A percentile compares a stretch with the other conserved stretches of the same genome.
phyloP scores from a whole-genome alignment of 2,888 invertebrate genomes.

The Ditylenchus weischeri region DNA sequence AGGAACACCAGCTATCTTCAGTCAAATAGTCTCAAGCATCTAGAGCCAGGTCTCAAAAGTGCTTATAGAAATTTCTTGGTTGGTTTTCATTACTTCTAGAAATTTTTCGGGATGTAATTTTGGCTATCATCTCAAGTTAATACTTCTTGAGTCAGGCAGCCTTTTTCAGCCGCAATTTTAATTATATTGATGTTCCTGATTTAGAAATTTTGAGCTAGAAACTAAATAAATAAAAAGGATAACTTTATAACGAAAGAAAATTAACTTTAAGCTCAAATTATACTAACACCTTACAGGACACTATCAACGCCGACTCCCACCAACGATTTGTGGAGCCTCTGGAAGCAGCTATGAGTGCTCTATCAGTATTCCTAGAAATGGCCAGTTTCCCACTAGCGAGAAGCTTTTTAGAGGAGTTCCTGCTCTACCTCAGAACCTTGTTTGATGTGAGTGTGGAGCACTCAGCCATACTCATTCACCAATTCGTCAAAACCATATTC shows the following conservation, averaged over 20 bases:
- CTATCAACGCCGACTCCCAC: slow-evolving; percentile 31
- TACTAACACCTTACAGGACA: slow-evolving; percentile 19
- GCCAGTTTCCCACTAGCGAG: slow-evolving; percentile 25
- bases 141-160: too few species aligned
- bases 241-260: too few species aligned
- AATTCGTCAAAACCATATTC: slow-evolving; percentile 41
- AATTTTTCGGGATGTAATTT: too few species aligned
- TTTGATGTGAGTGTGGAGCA: slow-evolving; percentile 26
- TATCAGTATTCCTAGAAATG: slow-evolving; percentile 31
- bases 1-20: slow-evolving; percentile 34
- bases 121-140: too few species aligned
- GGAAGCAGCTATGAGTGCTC: slow-evolving; percentile 28
- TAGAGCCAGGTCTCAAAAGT: slow-evolving; percentile 35
- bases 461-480: slow-evolving; percentile 34
- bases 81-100: background rate
- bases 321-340: slow-evolving; percentile 29
- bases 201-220: too few species aligned
- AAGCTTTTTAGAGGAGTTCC: slow-evolving; percentile 38
- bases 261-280: background rate
- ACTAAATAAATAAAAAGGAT: too few species aligned
- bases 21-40: slow-evolving; percentile 23
- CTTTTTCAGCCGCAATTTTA: too few species aligned
- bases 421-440: slow-evolving; percentile 32
- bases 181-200: too few species aligned
- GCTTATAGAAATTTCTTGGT: slow-evolving; percentile 39